Conservation (phyloP, 2,888 invertebrate species). For the Gibbula magus region DNA sequence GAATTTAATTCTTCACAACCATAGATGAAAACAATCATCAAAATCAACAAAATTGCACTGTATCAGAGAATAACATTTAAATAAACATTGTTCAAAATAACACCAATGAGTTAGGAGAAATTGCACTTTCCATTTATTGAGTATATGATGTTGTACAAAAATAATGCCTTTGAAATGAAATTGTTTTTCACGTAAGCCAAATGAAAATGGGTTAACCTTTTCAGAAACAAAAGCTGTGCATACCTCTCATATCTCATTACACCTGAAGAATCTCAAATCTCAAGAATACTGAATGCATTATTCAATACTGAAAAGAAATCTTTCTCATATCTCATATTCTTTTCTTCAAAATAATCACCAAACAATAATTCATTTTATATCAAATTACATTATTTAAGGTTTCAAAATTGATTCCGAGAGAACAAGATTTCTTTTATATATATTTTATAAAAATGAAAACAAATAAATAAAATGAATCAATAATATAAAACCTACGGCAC, state of each 20-base stretch:
- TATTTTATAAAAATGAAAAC: no score
- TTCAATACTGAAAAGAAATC: no score
- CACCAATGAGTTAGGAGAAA: slow-evolving; percentile 13
- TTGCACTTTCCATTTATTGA: background rate
- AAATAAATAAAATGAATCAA: no score
- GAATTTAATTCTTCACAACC: background rate
- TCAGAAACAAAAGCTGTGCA: background rate
- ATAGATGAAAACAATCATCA: background rate
- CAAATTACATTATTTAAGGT: no score
- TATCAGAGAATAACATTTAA: background rate
- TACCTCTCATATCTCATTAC: background rate
- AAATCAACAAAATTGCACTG: slow-evolving; percentile 11
- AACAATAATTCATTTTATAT: no score
- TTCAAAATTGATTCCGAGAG: no score
- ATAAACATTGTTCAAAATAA: background rate
- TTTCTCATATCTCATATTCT: no score
- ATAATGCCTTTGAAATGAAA: background rate
- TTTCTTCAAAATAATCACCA: no score
- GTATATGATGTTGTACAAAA: no score
- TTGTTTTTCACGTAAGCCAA: background rate
- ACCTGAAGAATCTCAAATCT: slow-evolving; percentile 6
- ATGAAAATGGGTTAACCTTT: background rate
- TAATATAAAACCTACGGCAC: no score
- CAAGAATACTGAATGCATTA: background rate
- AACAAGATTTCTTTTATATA: no score